phyloP scores from a whole-genome alignment of 2,113 vertebrate genomes.

The Empidonax alnorum region DNA sequence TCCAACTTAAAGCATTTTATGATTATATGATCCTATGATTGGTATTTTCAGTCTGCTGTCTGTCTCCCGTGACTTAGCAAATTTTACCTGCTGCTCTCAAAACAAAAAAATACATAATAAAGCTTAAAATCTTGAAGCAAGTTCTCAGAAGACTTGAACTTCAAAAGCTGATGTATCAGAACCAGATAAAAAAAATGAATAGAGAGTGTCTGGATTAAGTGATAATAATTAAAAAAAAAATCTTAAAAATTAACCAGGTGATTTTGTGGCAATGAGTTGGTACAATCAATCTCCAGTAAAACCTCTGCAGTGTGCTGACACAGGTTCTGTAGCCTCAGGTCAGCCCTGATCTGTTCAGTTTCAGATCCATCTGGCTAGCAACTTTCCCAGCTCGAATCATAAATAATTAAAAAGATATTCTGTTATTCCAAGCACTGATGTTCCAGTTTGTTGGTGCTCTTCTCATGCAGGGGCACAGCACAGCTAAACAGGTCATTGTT shows the following conservation, averaged over 20 bases:
- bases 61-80: neutral
- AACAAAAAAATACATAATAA: neutral
- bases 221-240: neutral
- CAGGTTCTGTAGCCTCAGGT: conserved; percentile 6
- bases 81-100: neutral
- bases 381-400: neutral
- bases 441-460: conserved; percentile 15
- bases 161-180: neutral
- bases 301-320: conserved; percentile 9
- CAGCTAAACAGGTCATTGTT: conserved; percentile 30
- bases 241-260: neutral
- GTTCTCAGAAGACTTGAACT: neutral
- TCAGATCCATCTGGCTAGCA: conserved; percentile 39
- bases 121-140: neutral
- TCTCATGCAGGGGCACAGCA: neutral
- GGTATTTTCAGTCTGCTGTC: neutral
- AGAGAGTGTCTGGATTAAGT: neutral
- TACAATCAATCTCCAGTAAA: neutral
- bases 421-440: conserved; percentile 38
- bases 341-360: conserved; percentile 13
- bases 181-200: neutral
- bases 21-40: neutral
- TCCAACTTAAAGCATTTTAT: neutral
- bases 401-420: conserved; percentile 48
- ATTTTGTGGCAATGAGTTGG: neutral